phyloP scores from a whole-genome alignment of 2,888 invertebrate species.

The Melitaea athalia region DNA sequence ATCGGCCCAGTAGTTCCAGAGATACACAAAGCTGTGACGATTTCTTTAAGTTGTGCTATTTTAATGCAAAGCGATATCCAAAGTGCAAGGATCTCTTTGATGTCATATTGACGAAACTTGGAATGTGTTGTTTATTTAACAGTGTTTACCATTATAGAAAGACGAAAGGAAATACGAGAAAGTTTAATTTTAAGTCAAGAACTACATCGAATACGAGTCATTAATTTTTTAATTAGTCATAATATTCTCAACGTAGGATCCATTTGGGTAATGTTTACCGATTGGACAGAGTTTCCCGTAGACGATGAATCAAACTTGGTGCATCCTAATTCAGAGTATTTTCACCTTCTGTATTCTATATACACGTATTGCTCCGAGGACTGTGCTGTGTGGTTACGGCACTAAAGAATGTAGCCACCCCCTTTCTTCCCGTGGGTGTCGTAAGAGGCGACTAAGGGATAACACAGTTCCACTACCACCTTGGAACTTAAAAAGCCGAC shows the following conservation, averaged over 20 bases:
- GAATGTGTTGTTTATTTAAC: slow-evolving; percentile 84
- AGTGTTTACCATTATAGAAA: slow-evolving; percentile 54
- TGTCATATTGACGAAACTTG: slow-evolving; percentile 74
- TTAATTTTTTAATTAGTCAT: too few relatives aligned
- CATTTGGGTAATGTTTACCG: slow-evolving; percentile 55
- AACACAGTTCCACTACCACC: too few relatives aligned
- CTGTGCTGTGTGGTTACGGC: too few relatives aligned
- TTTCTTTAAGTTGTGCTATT: slow-evolving; percentile 77
- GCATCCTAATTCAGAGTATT: slow-evolving; percentile 55
- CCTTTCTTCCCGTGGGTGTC: too few relatives aligned
- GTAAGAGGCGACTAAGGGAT: too few relatives aligned
- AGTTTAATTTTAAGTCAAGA: slow-evolving; percentile 42
- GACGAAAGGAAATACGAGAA: slow-evolving; percentile 51
- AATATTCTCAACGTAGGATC: too few relatives aligned
- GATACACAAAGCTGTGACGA: slow-evolving; percentile 79
- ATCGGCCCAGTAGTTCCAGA: too few relatives aligned
- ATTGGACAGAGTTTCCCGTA: slow-evolving; percentile 62
- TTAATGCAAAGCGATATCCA: slow-evolving; percentile 53
- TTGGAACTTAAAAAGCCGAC: too few relatives aligned
- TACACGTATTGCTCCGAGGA: slow-evolving; percentile 68
- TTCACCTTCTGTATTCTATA: slow-evolving; percentile 53
- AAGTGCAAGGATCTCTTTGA: slow-evolving; percentile 77
- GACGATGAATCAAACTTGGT: slow-evolving; percentile 58
- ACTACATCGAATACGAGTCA: slow-evolving; percentile 46
- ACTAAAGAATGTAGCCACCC: too few relatives aligned